These are phyloP conservation scores for Numida meleagris DNA, from an alignment of 2,113 vertebrate species.

Conservation along the genomic window DNA sequence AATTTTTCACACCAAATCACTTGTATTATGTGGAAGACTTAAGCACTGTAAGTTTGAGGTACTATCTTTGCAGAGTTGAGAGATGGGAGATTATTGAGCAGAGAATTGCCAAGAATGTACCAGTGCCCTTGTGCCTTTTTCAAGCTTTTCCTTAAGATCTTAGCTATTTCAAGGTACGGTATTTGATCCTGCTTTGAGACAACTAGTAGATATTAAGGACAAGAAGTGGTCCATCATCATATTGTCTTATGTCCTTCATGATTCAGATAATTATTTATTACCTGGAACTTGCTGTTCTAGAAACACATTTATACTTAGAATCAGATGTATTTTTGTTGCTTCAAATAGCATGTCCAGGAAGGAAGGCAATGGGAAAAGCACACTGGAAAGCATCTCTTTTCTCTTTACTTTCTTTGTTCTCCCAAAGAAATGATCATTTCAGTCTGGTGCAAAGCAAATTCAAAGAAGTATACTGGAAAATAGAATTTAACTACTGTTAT, in stretches of 20 bases:
- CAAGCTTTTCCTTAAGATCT: background rate
- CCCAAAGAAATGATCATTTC: background rate
- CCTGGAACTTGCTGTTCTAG: background rate
- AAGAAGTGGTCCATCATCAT: background rate
- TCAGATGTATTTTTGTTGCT: background rate
- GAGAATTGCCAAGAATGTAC: background rate
- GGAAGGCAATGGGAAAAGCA: background rate
- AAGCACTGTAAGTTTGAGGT: background rate
- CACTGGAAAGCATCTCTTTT: background rate
- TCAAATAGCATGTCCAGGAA: background rate
- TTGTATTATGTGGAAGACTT: background rate
- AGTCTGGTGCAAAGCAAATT: background rate
- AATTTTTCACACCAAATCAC: background rate
- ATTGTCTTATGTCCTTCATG: background rate
- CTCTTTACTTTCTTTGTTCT: background rate
- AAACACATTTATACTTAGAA: background rate
- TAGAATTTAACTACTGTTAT: background rate
- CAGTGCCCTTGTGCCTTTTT: background rate
- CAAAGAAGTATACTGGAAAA: background rate
- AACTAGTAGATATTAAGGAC: background rate
- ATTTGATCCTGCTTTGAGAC: background rate
- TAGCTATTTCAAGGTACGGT: background rate
- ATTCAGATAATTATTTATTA: background rate
- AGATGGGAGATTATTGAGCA: background rate
- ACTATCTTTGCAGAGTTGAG: background rate